Evolutionary conservation across 2,888 invertebrate genomes (phyloP), one percentile per base, ranked within the genome.

Genomic region (Seira musarum): DNA sequence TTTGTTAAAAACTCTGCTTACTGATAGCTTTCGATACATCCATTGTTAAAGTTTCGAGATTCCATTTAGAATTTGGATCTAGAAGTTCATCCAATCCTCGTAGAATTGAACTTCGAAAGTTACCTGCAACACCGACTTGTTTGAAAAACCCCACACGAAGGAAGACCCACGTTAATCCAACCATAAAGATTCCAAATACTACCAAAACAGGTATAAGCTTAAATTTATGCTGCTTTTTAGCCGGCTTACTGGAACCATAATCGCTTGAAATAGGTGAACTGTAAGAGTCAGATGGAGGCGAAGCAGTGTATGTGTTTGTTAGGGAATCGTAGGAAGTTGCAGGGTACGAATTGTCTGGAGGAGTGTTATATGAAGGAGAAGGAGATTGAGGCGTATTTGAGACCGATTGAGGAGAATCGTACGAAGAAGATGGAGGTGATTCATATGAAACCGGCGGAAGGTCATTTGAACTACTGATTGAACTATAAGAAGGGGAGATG

Each of bases 121-220:
- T 77, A 19, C 81, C 81, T 13, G 69, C 73, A 8, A 63, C 22
- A 1, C 77, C 81, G 13, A 81, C 22, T 49, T 77, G 65, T 2
- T 64, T 64, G n/a, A 74, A 81, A 19, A 69, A 77, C 3, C 60
- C 57, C 0, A 77, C 70, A 15, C 81, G 61, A 13, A 81, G 24
- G 49, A 81, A 72, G 19, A 68, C 49, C 70, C 70, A 81, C 2
- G 71, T 24, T 2, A 81, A 24, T 1, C 63, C 72, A 0, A 81
- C 19, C 3, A 30, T 49, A 19, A 76, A 57, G 1, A 73, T 8
- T 10, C 49, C 24, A 22, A 77, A 67, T 0, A 64, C 46, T 10
- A 72, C 22, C 2, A 81, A 19, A 2, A 77, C 67, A 19, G 60
- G 63, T 0, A 24, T 53, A 2, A 76, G 57, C 53, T 81, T 76